A percentile compares a stretch with the other conserved stretches of the same genome.
Conservation (phyloP, 2,888 invertebrate species). For the Allolobophora icterica region DNA sequence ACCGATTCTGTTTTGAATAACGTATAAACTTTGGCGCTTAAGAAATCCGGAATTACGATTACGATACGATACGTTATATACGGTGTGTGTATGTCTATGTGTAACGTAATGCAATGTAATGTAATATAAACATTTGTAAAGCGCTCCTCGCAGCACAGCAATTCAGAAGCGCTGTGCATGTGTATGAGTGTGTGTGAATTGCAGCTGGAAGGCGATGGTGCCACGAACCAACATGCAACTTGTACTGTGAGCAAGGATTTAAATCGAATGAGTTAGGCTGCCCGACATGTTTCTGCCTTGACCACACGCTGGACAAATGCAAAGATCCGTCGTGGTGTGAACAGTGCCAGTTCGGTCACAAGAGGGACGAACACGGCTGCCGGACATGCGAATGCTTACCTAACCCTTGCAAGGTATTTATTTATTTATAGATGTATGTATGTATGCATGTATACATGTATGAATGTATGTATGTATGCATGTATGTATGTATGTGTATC, state of each 20-base stretch:
- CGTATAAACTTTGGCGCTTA: background rate
- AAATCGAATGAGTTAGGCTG: background rate
- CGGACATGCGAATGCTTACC: background rate
- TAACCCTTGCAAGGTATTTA: background rate
- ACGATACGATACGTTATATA: background rate
- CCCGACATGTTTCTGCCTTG: background rate
- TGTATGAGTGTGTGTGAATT: background rate
- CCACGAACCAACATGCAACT: background rate
- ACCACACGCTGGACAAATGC: background rate
- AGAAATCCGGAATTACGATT: background rate
- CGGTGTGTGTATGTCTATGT: no score
- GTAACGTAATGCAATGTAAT: no score
- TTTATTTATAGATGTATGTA: background rate
- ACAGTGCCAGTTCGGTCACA: background rate
- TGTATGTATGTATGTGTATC: background rate
- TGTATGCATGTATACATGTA: background rate
- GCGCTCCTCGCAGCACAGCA: no score
- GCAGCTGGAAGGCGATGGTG: slow-evolving; percentile 20
- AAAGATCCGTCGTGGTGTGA: background rate
- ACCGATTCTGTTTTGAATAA: no score
- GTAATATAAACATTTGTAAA: no score
- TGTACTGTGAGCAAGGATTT: slow-evolving; percentile 15
- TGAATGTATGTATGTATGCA: background rate
- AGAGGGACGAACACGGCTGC: slow-evolving; percentile 13
- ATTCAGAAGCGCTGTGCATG: no score